Base-by-base conservation (phyloP, 2,113 vertebrate genomes). In the Emberiza fucata region DNA sequence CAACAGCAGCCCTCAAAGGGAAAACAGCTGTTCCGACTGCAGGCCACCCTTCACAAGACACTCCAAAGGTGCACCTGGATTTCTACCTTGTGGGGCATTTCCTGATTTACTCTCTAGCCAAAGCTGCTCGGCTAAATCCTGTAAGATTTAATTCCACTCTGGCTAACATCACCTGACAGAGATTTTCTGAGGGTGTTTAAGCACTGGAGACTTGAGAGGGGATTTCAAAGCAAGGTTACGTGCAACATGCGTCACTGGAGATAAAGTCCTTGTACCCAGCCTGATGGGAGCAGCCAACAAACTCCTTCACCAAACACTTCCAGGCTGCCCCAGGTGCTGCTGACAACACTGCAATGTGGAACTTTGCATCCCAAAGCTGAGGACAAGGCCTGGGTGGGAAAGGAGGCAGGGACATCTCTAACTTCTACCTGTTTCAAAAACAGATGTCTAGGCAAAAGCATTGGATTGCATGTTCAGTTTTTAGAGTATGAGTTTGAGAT, bases 91-190 rank as follows among this genome's bases (percentile, higher is more conserved):
- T 2, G 33, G 18, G n/a, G 27, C 73, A 86, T 81, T 94, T 96
- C 90, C 94, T 81, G 90, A 90, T 93, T 93, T 94, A 92, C 72
- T 81, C 72, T 11, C 15, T 14, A 85, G 82, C 83, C 88, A 92
- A 96, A 96, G 95, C 95, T 66, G 92, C 92, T 97, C 5, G 20
- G 47, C 63, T 84, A 92, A 97, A 96, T 96, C 95, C 93, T 82
- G 66, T 85, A 77, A 93, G 90, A 37, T 91, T 90, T 91, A 95
- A 92, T 84, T 94, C 89, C 6, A 3, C 81, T 89, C 90, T 48
- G 63, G 80, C 78, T 96, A 96, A 96, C 91, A 77, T 86, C 51
- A 2, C 82, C 68, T 96, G 95, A 95, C 93, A 92, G 89, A 92
- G 93, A 89, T 96, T 94, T 96, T 96, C 92, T 20, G 7, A 22